Evolutionary conservation across 2,797 vertebrate genomes (phyloP), one percentile per base, ranked within the genome.

Genomic region (Hypotaenidia okinawae): DNA sequence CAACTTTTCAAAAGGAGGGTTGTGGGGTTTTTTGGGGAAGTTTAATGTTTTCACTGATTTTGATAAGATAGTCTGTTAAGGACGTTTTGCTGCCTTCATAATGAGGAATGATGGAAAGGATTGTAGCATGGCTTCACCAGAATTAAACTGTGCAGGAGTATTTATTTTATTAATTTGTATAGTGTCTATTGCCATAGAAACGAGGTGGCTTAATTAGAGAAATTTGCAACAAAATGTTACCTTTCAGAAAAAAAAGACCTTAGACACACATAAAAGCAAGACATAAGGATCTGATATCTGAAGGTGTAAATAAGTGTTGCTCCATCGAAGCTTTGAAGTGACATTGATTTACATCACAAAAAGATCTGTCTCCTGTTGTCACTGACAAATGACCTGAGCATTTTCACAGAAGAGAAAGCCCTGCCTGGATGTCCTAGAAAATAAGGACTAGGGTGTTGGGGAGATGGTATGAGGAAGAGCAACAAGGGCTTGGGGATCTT

Each of bases 21-120:
- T 96, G 43, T 37, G 43, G 43, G 43, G 94, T 95, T 87, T 27
- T n/a, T 49, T 22, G 12, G 21, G 67, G 79, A 91, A 96, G 93
- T 95, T 96, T 88, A 96, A 89, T 90, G 87, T 95, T 97, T 95
- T 85, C 85, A 52, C 95, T 97, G 94, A 97, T 98, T 97, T 98
- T 87, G 96, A 83, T 87, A 96, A 97, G 96, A 94, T 58, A 85
- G 84, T 88, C 95, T 91, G 92, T 96, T 96, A 95, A 96, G 85
- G 84, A 94, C 74, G 32, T 95, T 96, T 96, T 95, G 96, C 94
- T 95, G 95, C 90, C 90, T 96, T 94, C 59, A 28, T 96, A 93
- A 95, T 80, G 78, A 95, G 91, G 57, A 90, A 70, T 47, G 80
- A 96, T 41, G 11, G 93, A 90, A 94, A 90, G 87, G 66, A 81